phyloP scores from a whole-genome alignment of 2,888 invertebrate genomes.

The Amphimallon solstitiale region DNA sequence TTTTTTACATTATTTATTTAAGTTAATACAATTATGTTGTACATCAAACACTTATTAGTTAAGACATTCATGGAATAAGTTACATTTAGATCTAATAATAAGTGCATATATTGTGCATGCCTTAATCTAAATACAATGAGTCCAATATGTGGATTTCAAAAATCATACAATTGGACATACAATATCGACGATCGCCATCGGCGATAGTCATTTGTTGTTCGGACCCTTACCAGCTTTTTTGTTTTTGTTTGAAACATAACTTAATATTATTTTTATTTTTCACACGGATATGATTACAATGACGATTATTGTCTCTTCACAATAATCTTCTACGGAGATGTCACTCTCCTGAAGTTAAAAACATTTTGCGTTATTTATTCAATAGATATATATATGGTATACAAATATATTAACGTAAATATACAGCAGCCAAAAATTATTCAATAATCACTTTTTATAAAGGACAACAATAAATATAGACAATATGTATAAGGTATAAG shows the following conservation, averaged over 20 bases:
- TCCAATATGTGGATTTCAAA: conserved; percentile 26
- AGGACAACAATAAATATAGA: conserved; percentile 41
- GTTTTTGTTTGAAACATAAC: conserved; percentile 49
- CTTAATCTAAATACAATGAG: conserved; percentile 46
- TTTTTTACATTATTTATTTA: conserved; percentile 19
- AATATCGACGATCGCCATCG: conserved; percentile 39
- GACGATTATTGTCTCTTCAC: conserved; percentile 65
- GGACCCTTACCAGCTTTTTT: conserved; percentile 65
- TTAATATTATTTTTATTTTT: conserved; percentile 36
- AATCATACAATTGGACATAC: conserved; percentile 19
- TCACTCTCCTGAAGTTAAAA: conserved; percentile 49
- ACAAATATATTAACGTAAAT: conserved; percentile 49
- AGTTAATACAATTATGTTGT: conserved; percentile 37
- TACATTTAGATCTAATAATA: conserved; percentile 40
- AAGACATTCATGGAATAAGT: conserved; percentile 28
- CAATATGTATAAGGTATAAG: conserved; percentile 32
- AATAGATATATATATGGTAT: conserved; percentile 27
- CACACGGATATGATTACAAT: conserved; percentile 52
- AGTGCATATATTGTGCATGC: conserved; percentile 40
- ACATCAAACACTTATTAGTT: conserved; percentile 60
- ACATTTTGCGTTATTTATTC: conserved; percentile 48
- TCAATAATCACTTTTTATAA: conserved; percentile 32
- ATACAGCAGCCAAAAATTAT: conserved; percentile 49
- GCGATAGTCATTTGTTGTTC: conserved; percentile 60
- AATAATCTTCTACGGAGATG: conserved; percentile 61